Conservation (phyloP, 2,797 vertebrate genomes). For the Tokudaia muenninki region DNA sequence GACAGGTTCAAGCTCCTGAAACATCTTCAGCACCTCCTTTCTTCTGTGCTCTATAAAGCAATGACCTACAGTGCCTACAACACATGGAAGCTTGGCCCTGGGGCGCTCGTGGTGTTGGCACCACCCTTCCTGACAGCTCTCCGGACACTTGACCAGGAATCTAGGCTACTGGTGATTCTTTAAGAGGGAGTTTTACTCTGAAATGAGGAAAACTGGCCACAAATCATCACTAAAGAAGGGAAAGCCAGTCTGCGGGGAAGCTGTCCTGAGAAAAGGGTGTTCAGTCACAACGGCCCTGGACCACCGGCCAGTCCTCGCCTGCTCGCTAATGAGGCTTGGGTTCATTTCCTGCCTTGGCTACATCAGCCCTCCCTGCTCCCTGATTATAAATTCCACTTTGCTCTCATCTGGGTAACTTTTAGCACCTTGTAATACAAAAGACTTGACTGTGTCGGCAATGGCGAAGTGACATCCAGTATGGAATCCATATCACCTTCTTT, state of each 20-base stretch:
- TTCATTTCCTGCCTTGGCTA: background rate
- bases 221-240: background rate
- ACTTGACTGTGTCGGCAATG: background rate
- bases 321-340: background rate
- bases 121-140: background rate
- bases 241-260: background rate
- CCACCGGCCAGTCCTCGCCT: background rate
- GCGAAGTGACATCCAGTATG: constrained; percentile 32
- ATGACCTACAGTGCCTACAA: background rate
- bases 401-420: constrained; percentile 59
- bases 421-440: background rate
- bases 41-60: background rate
- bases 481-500: constrained; percentile 29
- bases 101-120: background rate
- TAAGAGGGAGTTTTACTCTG: background rate
- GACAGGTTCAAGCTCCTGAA: background rate
- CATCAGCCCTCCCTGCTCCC: background rate
- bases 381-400: constrained; percentile 4
- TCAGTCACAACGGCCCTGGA: background rate
- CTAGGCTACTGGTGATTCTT: constrained; percentile 19
- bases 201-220: constrained; percentile 34
- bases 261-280: background rate
- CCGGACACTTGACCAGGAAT: background rate
- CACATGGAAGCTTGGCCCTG: background rate
- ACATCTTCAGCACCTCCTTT: background rate